Percentiles rank a stretch among this genome's conserved stretches.
phyloP scores from a whole-genome alignment of 2,888 invertebrate species.

The Erebia epiphron region DNA sequence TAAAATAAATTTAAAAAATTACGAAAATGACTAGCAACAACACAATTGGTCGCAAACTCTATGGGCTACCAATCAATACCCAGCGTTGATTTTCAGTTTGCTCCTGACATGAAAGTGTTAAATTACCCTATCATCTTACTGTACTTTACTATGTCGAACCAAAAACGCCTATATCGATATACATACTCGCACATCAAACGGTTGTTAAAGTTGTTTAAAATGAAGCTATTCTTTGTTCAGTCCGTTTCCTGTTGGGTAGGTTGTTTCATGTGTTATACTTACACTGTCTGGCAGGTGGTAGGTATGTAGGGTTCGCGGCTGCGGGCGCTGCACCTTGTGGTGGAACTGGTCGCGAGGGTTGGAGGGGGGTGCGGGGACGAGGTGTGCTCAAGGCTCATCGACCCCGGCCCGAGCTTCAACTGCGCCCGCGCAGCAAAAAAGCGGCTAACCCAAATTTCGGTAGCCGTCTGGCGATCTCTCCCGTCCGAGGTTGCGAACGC shows the following conservation, averaged over 20 bases:
- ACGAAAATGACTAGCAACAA: no score
- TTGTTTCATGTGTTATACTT: constrained; percentile 61
- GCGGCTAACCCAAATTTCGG: constrained; percentile 78
- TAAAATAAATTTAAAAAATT: no score
- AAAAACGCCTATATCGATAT: neutral
- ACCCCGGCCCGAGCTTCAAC: constrained; percentile 66
- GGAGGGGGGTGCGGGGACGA: constrained; percentile 49
- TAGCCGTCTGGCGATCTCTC: constrained; percentile 75
- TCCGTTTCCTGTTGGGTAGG: constrained; percentile 43
- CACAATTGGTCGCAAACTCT: no score
- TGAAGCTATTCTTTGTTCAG: constrained; percentile 4
- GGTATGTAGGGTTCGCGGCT: constrained; percentile 73
- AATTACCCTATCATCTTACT: neutral
- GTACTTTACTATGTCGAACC: neutral
- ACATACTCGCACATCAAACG: neutral
- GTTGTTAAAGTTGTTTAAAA: constrained; percentile 3
- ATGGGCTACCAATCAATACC: no score
- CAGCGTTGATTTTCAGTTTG: no score
- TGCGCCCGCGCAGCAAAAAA: constrained; percentile 72
- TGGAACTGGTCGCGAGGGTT: constrained; percentile 71
- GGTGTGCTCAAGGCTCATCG: constrained; percentile 64
- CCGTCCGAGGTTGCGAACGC: constrained; percentile 53
- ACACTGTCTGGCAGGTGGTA: constrained; percentile 80
- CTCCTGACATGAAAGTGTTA: no score
- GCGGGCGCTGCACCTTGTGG: constrained; percentile 78